Percentiles rank a stretch among this genome's conserved stretches.
Conservation (phyloP, 2,797 vertebrate genomes). For the Pterois miles region DNA sequence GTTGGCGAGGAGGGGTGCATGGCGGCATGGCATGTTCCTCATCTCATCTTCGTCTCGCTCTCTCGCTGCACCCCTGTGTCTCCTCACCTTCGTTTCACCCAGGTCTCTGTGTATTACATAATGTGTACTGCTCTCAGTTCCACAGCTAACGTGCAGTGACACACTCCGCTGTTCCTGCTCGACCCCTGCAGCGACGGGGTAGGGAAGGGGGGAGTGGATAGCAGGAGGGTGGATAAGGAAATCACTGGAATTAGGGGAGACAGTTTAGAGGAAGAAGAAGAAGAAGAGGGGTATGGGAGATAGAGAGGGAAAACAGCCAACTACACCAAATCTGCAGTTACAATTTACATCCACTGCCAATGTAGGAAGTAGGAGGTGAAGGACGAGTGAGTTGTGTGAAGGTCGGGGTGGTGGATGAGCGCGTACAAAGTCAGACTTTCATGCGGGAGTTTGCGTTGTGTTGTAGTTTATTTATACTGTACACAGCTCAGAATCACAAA, state of each 20-base stretch:
- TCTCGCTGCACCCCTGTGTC: conserved; percentile 28
- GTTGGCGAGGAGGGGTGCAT: conserved; percentile 37
- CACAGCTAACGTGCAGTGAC: conserved; percentile 64
- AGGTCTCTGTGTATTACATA: conserved; percentile 70
- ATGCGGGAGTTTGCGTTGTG: background rate
- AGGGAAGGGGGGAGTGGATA: background rate
- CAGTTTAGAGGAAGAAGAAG: conserved; percentile 17
- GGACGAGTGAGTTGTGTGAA: background rate
- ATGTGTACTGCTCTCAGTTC: conserved; percentile 58
- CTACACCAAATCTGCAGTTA: background rate
- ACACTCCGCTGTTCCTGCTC: conserved; percentile 50
- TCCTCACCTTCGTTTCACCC: conserved; percentile 57
- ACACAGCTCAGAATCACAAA: background rate
- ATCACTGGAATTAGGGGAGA: conserved; percentile 45
- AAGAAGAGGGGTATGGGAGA: background rate
- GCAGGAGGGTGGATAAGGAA: conserved; percentile 8
- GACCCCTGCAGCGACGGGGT: conserved; percentile 41
- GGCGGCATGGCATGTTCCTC: conserved; percentile 59
- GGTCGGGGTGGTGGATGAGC: background rate
- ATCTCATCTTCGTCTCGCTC: conserved; percentile 36
- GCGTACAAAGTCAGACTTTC: background rate
- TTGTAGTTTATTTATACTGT: background rate
- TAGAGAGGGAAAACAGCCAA: background rate
- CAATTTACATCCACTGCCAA: background rate
- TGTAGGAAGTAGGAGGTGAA: background rate